A percentile compares a stretch with the other conserved stretches of the same genome.
Conservation (phyloP, 2,113 vertebrate genomes). For the Todiramphus saurophagus region DNA sequence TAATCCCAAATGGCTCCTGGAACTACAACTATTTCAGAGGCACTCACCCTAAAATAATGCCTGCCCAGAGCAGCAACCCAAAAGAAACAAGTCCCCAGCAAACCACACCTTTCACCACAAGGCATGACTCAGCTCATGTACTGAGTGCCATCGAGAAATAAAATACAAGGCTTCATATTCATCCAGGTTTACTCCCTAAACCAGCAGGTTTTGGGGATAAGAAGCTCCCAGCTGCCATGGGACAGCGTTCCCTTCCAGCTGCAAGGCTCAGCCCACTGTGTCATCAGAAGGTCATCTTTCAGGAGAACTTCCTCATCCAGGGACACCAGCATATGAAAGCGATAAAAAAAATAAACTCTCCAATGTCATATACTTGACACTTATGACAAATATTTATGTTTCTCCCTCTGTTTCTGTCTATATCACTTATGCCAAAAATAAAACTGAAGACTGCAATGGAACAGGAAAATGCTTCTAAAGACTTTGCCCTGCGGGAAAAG, state of each 20-base stretch:
- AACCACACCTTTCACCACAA: slow-evolving; percentile 36
- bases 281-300: background rate
- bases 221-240: background rate
- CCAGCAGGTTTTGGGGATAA: background rate
- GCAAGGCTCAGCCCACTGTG: background rate
- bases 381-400: background rate
- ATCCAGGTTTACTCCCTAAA: background rate
- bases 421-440: background rate
- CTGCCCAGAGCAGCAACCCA: background rate
- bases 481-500: background rate
- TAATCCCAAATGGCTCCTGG: background rate
- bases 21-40: background rate
- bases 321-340: background rate
- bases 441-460: background rate
- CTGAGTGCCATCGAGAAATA: background rate
- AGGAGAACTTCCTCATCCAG: background rate
- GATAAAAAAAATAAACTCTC: background rate
- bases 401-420: background rate
- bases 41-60: background rate
- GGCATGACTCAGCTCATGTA: slow-evolving; percentile 1
- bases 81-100: slow-evolving; percentile 1
- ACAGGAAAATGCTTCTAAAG: background rate
- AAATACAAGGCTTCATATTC: background rate
- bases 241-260: background rate
- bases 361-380: background rate